These are phyloP conservation scores for Scophthalmus maximus DNA, from an alignment of 2,113 vertebrate genomes.

Conservation along the genomic window DNA sequence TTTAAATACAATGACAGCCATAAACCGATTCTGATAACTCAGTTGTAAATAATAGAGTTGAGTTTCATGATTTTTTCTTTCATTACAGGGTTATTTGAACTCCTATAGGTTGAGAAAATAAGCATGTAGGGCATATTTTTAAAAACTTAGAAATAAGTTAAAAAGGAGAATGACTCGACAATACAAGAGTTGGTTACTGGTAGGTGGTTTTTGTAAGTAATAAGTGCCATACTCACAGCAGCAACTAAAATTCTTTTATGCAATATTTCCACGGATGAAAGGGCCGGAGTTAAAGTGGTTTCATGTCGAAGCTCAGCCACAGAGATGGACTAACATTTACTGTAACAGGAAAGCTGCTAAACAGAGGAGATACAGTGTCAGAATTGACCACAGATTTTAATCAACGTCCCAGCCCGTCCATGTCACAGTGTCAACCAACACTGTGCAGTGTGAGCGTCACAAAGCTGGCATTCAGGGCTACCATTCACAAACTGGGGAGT, in stretches of 20 bases:
- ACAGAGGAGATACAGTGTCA: slow-evolving; percentile 35
- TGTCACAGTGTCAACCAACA: slow-evolving; percentile 42
- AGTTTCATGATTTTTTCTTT: neutral
- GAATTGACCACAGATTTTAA: slow-evolving; percentile 53
- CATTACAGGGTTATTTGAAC: neutral
- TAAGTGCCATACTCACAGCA: slow-evolving; percentile 5
- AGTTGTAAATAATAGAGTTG: neutral
- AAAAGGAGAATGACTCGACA: neutral
- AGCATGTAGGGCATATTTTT: neutral
- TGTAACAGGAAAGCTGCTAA: slow-evolving; percentile 20
- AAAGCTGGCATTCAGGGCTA: slow-evolving; percentile 46
- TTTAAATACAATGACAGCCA: neutral
- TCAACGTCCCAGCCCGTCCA: slow-evolving; percentile 47
- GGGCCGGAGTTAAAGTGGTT: slow-evolving; percentile 48
- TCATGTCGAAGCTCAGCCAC: slow-evolving; percentile 31
- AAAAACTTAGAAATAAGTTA: neutral
- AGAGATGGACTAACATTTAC: slow-evolving; percentile 39
- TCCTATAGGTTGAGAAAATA: slow-evolving; percentile 4
- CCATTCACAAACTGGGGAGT: slow-evolving; percentile 48
- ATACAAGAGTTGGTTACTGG: neutral
- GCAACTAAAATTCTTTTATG: slow-evolving; percentile 17
- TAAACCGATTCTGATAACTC: neutral
- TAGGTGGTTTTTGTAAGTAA: neutral
- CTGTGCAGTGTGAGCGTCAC: slow-evolving; percentile 3
- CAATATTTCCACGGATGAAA: slow-evolving; percentile 43